Percentiles rank a stretch among this genome's conserved stretches.
These are phyloP conservation scores for Eilema griseolum DNA, from an alignment of 2,888 invertebrate species.

Conservation along the genomic window DNA sequence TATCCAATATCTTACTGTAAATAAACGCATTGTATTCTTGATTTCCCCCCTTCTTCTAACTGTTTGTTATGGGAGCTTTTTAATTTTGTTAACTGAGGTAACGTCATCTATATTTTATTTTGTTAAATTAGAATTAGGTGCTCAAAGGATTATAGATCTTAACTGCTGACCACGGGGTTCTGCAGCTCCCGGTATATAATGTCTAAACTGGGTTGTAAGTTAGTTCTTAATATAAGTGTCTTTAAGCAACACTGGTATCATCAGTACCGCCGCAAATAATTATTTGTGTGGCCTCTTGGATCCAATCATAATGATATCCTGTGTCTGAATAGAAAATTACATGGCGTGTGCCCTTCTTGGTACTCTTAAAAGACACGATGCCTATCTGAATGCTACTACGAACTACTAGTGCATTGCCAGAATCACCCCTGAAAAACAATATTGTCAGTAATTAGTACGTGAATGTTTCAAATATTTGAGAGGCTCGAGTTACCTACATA, in stretches of 20 bases:
- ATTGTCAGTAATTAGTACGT: neutral
- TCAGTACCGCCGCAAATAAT: neutral
- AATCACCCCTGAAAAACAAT: conserved; percentile 21
- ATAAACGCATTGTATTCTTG: no score
- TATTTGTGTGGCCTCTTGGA: neutral
- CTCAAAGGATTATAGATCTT: no score
- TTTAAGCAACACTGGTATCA: neutral
- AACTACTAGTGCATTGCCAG: conserved; percentile 13
- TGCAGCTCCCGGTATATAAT: no score
- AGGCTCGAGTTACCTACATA: neutral
- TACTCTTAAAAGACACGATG: conserved; percentile 11
- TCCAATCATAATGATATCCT: conserved; percentile 31
- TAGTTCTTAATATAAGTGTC: neutral
- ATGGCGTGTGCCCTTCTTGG: neutral
- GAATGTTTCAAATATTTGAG: neutral
- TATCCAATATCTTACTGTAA: no score
- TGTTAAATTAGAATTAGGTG: no score
- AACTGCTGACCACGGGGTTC: no score
- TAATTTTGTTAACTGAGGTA: no score
- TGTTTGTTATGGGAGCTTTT: no score
- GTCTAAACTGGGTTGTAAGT: neutral
- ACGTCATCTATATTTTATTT: no score
- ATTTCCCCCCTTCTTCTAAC: no score
- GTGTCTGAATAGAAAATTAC: conserved; percentile 10
- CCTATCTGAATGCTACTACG: conserved; percentile 18